A percentile compares a stretch with the other conserved stretches of the same genome.
Conservation (phyloP, 2,888 invertebrate species). For the Incurvaria masculella region DNA sequence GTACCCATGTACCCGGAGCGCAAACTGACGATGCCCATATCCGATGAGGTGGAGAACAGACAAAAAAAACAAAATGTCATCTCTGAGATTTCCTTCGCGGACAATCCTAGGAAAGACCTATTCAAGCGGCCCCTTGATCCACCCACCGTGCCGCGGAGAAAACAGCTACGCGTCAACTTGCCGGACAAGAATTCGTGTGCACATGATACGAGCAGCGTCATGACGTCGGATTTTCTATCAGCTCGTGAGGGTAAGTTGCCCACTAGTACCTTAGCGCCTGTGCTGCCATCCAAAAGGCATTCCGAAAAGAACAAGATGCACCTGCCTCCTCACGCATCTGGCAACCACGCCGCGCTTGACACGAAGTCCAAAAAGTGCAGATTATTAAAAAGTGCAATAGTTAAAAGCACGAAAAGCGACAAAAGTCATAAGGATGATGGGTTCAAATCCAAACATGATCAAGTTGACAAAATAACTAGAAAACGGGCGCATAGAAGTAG, state of each 20-base stretch:
- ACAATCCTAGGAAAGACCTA: conserved; percentile 51
- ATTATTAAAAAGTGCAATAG: conserved; percentile 51
- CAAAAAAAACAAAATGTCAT: conserved; percentile 48
- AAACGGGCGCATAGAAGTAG: conserved; percentile 39
- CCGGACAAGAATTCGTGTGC: conserved; percentile 71
- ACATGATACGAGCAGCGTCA: conserved; percentile 89
- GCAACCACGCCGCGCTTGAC: conserved; percentile 28
- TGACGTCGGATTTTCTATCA: conserved; percentile 88
- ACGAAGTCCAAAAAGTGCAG: conserved; percentile 53
- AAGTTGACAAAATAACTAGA: conserved; percentile 42
- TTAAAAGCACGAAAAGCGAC: conserved; percentile 53
- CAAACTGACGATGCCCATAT: conserved; percentile 45
- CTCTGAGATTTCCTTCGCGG: conserved; percentile 49
- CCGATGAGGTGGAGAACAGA: conserved; percentile 47
- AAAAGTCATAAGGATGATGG: conserved; percentile 52
- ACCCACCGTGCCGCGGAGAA: conserved; percentile 59
- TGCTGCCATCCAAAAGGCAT: conserved; percentile 51
- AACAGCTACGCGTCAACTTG: conserved; percentile 56
- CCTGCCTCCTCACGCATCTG: conserved; percentile 45
- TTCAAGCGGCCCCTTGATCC: conserved; percentile 72
- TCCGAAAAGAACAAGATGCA: conserved; percentile 52
- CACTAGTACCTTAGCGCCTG: conserved; percentile 76
- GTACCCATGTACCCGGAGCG: conserved; percentile 80
- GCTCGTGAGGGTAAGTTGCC: conserved; percentile 90
- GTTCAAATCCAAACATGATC: conserved; percentile 51